phyloP scores from a whole-genome alignment of 2,888 invertebrate species.

The Gastracanthus pulcherrimus region DNA sequence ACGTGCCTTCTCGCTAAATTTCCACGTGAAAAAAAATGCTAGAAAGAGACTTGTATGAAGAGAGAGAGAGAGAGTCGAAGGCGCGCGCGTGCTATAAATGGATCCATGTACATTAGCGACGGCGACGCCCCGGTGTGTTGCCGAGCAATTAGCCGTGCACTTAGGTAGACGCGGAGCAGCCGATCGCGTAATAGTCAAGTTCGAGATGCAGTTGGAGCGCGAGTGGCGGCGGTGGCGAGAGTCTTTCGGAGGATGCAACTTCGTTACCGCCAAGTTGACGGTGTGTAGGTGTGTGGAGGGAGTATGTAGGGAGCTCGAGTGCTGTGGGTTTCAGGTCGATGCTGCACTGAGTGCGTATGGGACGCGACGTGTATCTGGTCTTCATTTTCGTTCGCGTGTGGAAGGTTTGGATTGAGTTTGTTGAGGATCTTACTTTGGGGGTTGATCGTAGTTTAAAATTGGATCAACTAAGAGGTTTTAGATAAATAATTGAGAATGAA shows the following conservation, averaged over 20 bases:
- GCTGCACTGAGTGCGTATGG: not conserved
- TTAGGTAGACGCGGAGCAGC: not conserved
- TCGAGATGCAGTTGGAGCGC: not conserved
- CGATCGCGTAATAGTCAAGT: constrained; percentile 13
- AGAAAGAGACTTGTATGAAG: too few species aligned
- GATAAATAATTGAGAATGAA: too few species aligned
- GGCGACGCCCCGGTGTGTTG: not conserved
- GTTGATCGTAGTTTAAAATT: too few species aligned
- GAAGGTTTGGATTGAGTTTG: too few species aligned
- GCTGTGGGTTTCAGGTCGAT: not conserved
- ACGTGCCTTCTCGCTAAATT: not conserved
- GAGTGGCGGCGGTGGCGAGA: not conserved
- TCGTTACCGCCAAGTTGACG: not conserved
- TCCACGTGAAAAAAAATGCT: not conserved
- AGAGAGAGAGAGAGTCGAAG: too few species aligned
- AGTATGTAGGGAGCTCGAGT: not conserved
- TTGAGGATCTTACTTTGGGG: too few species aligned
- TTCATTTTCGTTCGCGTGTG: too few species aligned
- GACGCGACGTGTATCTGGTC: too few species aligned
- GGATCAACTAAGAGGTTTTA: too few species aligned
- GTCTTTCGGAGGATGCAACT: not conserved
- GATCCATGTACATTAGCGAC: too few species aligned
- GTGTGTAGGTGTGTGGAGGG: too few species aligned
- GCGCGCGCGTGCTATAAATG: not conserved
- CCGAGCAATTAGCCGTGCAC: constrained; percentile 7